Percentiles rank a stretch among this genome's conserved stretches.
phyloP scores from a whole-genome alignment of 2,113 vertebrate genomes.

The Crotalus tigris region DNA sequence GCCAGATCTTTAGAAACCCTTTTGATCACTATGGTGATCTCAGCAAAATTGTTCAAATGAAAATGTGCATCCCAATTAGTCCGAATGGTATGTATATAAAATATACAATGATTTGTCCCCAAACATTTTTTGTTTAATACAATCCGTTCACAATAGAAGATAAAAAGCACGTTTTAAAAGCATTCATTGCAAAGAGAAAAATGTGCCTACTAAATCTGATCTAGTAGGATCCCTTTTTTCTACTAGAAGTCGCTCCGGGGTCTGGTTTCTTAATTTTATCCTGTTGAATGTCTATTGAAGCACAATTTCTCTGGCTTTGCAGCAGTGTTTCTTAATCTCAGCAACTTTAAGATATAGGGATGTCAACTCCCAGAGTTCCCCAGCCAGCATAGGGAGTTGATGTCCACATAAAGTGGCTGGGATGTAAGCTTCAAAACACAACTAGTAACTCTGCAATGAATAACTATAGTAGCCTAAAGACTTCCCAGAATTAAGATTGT shows the following conservation, averaged over 20 bases:
- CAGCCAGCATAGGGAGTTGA: not conserved
- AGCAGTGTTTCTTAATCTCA: not conserved
- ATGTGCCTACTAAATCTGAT: not conserved
- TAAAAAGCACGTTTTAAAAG: not conserved
- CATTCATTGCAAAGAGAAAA: not conserved
- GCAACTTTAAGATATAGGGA: not conserved
- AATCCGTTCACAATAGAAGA: not conserved
- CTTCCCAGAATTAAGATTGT: constrained; percentile 43
- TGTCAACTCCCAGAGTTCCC: not conserved
- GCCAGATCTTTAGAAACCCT: not conserved
- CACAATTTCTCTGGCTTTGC: not conserved
- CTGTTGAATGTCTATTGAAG: not conserved
- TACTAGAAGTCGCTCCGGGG: not conserved
- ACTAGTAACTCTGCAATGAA: not conserved
- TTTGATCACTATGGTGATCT: not conserved
- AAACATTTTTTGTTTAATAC: not conserved
- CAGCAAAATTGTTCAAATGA: not conserved
- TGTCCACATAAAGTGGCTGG: not conserved
- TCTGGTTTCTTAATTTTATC: not conserved
- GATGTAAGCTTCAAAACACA: not conserved
- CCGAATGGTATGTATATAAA: not conserved
- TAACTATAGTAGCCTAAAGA: constrained; percentile 31
- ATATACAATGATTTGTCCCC: not conserved
- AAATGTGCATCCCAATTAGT: rapidly evolving
- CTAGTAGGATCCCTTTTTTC: not conserved